Conservation (phyloP, 1,140 invertebrate genomes). For the Drosophila sp. region DNA sequence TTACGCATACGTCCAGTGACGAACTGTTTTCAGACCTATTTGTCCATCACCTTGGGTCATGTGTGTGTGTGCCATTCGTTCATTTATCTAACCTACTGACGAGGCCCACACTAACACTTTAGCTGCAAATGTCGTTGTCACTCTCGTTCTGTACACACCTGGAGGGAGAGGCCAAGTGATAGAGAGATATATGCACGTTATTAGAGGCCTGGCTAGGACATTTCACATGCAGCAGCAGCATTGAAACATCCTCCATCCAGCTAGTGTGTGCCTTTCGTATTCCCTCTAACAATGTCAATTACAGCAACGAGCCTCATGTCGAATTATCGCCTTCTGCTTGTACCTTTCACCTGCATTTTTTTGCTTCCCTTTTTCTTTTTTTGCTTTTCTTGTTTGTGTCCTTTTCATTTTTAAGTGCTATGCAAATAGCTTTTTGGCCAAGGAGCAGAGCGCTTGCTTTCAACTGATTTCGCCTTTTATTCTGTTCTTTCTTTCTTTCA, state of each 20-base stretch:
- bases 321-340: constrained; percentile 53
- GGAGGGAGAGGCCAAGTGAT: background rate
- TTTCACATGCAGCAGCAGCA: constrained; percentile 2
- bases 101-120: constrained; percentile 12
- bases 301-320: constrained; percentile 52
- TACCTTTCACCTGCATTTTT: constrained; percentile 3
- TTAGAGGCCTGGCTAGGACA: background rate
- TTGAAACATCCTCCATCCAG: constrained; percentile 7
- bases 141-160: background rate
- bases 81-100: constrained; percentile 15
- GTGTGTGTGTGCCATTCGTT: background rate
- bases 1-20: background rate
- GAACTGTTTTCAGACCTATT: background rate
- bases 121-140: constrained; percentile 20
- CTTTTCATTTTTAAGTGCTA: constrained; percentile 64
- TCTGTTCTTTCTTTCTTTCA: constrained; percentile 31
- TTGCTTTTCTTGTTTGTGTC: constrained; percentile 16
- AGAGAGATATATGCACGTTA: constrained; percentile 9
- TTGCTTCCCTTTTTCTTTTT: background rate
- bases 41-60: background rate
- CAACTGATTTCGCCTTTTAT: constrained; percentile 51
- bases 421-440: constrained; percentile 57
- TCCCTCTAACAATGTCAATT: constrained; percentile 59
- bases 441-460: constrained; percentile 26
- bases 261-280: background rate